These are phyloP conservation scores for Rhingia rostrata DNA, from an alignment of 2,888 invertebrate species.

Conservation along the genomic window DNA sequence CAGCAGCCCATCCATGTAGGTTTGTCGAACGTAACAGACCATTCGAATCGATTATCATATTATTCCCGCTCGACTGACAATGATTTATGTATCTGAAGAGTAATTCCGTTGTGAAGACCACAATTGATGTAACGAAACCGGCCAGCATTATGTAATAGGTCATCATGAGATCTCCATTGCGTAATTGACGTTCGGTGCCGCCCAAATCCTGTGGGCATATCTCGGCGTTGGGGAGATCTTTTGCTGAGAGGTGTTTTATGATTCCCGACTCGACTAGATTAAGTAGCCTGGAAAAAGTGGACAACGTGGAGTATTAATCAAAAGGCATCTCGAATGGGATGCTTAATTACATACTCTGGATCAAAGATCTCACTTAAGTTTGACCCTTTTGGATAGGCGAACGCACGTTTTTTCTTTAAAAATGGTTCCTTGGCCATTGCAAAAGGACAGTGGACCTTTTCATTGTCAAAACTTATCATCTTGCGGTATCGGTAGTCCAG, in stretches of 20 bases:
- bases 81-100: conserved; percentile 80
- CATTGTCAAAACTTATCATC: conserved; percentile 84
- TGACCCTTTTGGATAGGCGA: conserved; percentile 88
- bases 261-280: conserved; percentile 90
- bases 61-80: conserved; percentile 70
- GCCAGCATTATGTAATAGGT: conserved; percentile 90
- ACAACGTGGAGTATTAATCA: background rate
- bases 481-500: conserved; percentile 87
- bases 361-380: conserved; percentile 86
- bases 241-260: conserved; percentile 86
- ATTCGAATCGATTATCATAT: conserved; percentile 45
- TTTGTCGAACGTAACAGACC: conserved; percentile 26
- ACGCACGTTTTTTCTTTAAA: conserved; percentile 87
- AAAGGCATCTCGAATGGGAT: background rate
- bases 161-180: conserved; percentile 90
- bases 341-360: conserved; percentile 85
- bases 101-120: conserved; percentile 88
- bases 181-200: conserved; percentile 90
- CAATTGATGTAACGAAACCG: conserved; percentile 87
- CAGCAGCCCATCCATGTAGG: conserved; percentile 71
- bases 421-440: conserved; percentile 89
- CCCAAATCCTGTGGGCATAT: conserved; percentile 92
- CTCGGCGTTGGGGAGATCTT: conserved; percentile 88
- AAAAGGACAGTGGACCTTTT: conserved; percentile 88
- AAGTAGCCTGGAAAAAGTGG: conserved; percentile 84